These are phyloP conservation scores for Rhabdophis nuchalis DNA, from an alignment of 2,797 vertebrate genomes.

Conservation along the genomic window DNA sequence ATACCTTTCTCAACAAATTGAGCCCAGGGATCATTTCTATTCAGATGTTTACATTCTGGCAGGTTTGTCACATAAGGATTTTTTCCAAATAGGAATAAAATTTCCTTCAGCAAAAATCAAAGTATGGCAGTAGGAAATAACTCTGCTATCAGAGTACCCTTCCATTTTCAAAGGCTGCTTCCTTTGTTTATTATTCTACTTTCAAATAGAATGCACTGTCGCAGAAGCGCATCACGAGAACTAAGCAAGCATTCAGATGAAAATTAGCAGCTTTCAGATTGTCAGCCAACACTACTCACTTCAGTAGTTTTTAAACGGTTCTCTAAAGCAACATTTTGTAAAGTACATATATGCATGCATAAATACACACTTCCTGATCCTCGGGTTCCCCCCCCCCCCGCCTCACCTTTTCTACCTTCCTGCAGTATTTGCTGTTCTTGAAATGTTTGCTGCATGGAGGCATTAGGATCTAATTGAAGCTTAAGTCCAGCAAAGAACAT, in stretches of 20 bases:
- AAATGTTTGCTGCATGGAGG: slow-evolving; percentile 10
- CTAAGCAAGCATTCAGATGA: slow-evolving; percentile 29
- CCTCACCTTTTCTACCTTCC: background rate
- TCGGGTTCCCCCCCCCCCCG: background rate
- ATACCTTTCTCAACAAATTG: background rate
- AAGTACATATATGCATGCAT: background rate
- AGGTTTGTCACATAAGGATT: background rate
- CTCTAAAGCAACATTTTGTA: slow-evolving; percentile 21
- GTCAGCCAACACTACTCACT: background rate
- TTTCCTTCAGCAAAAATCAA: background rate
- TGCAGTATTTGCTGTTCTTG: background rate
- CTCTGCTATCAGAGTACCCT: background rate
- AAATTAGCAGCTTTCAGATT: slow-evolving; percentile 47
- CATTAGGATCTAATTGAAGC: slow-evolving; percentile 17
- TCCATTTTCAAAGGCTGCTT: background rate
- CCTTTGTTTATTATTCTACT: slow-evolving; percentile 15
- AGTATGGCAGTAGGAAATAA: background rate
- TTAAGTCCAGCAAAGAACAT: slow-evolving; percentile 1
- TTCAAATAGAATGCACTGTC: slow-evolving; percentile 1
- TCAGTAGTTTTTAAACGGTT: background rate
- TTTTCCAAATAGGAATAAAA: background rate
- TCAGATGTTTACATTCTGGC: background rate
- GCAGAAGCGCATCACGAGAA: background rate
- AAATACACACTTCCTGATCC: background rate
- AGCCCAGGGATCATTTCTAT: background rate